Base-by-base conservation (phyloP, 2,888 invertebrate species). In the Drosophila incognita region DNA sequence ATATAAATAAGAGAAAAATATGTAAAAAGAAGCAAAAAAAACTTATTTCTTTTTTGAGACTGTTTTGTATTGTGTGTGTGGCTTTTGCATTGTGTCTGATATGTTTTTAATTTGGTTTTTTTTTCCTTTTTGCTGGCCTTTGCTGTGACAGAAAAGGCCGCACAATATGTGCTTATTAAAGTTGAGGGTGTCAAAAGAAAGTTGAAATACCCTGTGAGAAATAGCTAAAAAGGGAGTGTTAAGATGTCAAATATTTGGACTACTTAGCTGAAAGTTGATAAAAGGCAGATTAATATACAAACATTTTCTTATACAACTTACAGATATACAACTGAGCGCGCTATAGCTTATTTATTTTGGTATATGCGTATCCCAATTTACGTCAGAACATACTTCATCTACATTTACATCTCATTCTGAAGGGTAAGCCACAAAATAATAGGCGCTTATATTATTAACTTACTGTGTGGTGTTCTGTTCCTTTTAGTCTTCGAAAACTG, bases 121-220 rank as follows among this genome's bases (percentile, higher is more conserved):
- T 56, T 53, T 63, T 58, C 4, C 15, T 70, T 59, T 51, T 66
- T 66, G 72, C 54, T 80, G 81, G 78, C 81, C 81, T 78, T 73
- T 81, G 51, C 62, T 57, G 29, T 63, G 65, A 64, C 78, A 60
- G 56, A 62, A 80, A 81, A 79, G 57, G 73, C 73, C 73, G 42
- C 58, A 67, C 73, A 79, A 76, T 56, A 21, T 40, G 48, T n/a
- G 73, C 56, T 73, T 80, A 60, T 69, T 76, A 54, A 62, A 51
- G 65, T 68, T 80, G 57, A 8, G 42, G 53, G 59, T 42, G 59
- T 62, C 81, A 64, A 69, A 79, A 81, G 79, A 79, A 79, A 79
- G 79, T 79, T 54, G 11, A 35, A 52, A 64, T 73, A 72, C 78
- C 59, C 76, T 76, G 36, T 56, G 67, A 11, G 1, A 21, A 24